Base-by-base conservation (phyloP, 2,797 vertebrate genomes). In the Antennarius maculatus region DNA sequence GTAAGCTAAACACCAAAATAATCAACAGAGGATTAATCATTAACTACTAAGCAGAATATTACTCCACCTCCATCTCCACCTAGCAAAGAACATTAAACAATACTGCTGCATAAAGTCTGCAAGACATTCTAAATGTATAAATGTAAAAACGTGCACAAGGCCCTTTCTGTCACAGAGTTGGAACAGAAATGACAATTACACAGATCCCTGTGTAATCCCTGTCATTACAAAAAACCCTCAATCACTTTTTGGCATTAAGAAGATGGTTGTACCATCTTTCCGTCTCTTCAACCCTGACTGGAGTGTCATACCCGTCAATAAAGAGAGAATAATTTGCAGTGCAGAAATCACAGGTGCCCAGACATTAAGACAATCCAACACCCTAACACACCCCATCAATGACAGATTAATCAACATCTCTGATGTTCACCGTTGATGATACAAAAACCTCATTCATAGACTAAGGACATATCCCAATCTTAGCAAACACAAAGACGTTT, bases 131-230 rank as follows among this genome's bases (percentile, higher is more conserved):
- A 50, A 23, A 5, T 14, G 45, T 50, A 45, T 47, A 60, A 37
- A 66, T 54, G 39, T 51, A 49, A 67, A 28, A 17, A 28, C 2
- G 5, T 15, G 34, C 58, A 75, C 46, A 43, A 57, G 63, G 66
- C 50, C 14, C 45, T 49, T 18, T 59, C 29, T 52, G 48, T n/a
- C 16, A 57, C 31, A 63, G 67, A 72, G 54, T 46, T 64, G 70
- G 69, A 61, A 51, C 46, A 70, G 65, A 68, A 71, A 64, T 59
- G 55, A 71, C 59, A 62, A 74, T 85, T 54, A 86, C 86, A 90
- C 83, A 87, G 68, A 58, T 34, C 64, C 46, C 76, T 84, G 71
- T 88, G 82, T 88, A 77, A n/a, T n/a, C n/a, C n/a, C n/a, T n/a
- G n/a, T 77, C 31, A 18, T 72, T 81, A 76, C 52, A 84, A 73